phyloP scores from a whole-genome alignment of 2,113 vertebrate genomes.

The Pterophyllum scalare region DNA sequence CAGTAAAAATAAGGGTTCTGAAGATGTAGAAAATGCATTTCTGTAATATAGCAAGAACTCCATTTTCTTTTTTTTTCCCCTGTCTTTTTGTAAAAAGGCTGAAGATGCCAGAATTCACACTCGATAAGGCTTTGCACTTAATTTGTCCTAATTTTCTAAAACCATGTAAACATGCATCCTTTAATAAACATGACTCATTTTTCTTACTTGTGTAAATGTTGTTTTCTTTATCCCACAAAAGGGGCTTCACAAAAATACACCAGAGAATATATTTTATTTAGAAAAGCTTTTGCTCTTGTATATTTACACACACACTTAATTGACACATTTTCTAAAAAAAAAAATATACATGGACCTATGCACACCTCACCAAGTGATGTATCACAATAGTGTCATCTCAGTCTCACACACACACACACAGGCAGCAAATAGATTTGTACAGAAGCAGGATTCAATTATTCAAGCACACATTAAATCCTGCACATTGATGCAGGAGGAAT shows the following conservation, averaged over 20 bases:
- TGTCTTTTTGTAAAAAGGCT: slow-evolving; percentile 45
- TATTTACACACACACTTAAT: slow-evolving; percentile 58
- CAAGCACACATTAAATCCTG: slow-evolving; percentile 11
- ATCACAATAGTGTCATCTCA: not conserved
- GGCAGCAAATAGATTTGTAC: not conserved
- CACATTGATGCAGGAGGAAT: not conserved
- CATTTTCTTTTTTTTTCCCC: slow-evolving; percentile 9
- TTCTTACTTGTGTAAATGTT: slow-evolving; percentile 43
- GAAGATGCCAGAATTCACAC: slow-evolving; percentile 27
- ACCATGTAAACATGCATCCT: slow-evolving; percentile 53
- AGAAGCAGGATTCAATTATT: not conserved
- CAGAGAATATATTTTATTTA: slow-evolving; percentile 44
- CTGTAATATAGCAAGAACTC: slow-evolving; percentile 26
- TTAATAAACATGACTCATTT: slow-evolving; percentile 68
- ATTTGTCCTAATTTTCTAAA: slow-evolving; percentile 66
- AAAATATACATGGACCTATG: slow-evolving; percentile 6
- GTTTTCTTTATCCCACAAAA: slow-evolving; percentile 34
- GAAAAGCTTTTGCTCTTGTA: slow-evolving; percentile 27
- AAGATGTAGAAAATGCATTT: slow-evolving; percentile 25
- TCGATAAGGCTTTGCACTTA: slow-evolving; percentile 54
- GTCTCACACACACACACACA: not conserved
- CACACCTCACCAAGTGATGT: not conserved
- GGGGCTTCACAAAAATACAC: not conserved
- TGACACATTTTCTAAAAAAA: not conserved
- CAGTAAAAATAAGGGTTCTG: slow-evolving; percentile 23